Percentiles rank a stretch among this genome's conserved stretches.
phyloP scores from a whole-genome alignment of 2,113 vertebrate genomes.

The Osmerus eperlanus region DNA sequence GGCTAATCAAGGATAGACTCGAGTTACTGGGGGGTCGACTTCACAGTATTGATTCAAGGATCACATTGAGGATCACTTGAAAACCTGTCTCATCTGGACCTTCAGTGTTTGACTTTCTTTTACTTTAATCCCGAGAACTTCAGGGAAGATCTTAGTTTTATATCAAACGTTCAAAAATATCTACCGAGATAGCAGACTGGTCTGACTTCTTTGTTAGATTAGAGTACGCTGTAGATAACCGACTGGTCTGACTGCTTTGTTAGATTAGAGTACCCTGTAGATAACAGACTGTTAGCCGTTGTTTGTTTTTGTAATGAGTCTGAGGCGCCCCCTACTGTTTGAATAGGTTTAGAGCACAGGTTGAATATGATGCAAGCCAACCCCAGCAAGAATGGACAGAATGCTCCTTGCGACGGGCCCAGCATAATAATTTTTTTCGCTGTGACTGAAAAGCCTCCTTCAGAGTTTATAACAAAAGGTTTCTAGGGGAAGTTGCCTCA shows the following conservation, averaged over 20 bases:
- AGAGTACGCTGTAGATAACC: too few species aligned
- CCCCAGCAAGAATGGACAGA: background rate
- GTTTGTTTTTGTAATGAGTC: background rate
- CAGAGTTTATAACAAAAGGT: slow-evolving; percentile 20
- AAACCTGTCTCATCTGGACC: too few species aligned
- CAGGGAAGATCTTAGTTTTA: too few species aligned
- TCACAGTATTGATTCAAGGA: too few species aligned
- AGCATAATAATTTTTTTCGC: background rate
- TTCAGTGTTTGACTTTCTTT: too few species aligned
- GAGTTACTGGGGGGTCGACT: too few species aligned
- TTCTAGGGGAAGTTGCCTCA: slow-evolving; percentile 8
- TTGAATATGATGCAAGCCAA: background rate
- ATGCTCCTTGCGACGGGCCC: background rate
- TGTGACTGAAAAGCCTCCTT: background rate
- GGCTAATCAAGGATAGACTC: background rate
- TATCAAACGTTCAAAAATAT: too few species aligned
- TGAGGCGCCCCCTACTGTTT: slow-evolving; percentile 26
- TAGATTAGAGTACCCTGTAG: background rate
- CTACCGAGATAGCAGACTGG: too few species aligned
- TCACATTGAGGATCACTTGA: too few species aligned
- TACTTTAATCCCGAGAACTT: too few species aligned
- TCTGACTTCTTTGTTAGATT: too few species aligned
- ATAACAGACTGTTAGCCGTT: slow-evolving; percentile 1
- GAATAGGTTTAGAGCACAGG: background rate
- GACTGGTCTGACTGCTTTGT: background rate